These are phyloP conservation scores for Gandaritis pyraliata DNA, from an alignment of 2,888 invertebrate species.

Conservation along the genomic window DNA sequence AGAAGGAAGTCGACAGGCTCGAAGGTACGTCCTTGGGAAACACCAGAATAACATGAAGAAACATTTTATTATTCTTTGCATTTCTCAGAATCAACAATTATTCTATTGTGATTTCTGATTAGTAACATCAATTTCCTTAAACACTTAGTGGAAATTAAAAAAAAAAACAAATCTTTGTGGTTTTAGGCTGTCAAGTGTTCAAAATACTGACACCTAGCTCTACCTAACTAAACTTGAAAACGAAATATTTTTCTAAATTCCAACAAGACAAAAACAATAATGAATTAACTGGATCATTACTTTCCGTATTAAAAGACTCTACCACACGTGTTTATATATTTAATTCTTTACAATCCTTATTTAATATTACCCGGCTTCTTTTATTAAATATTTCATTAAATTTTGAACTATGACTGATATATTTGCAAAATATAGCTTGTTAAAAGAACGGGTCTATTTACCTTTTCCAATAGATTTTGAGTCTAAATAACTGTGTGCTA, in stretches of 20 bases:
- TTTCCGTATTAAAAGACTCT: slow-evolving; percentile 2
- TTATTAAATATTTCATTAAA: no score
- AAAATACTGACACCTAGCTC: not conserved
- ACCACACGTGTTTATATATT: slow-evolving; percentile 2
- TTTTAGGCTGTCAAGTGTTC: no score
- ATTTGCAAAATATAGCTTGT: no score
- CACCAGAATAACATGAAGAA: slow-evolving; percentile 6
- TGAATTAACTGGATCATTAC: not conserved
- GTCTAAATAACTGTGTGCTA: slow-evolving; percentile 4
- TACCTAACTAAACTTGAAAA: not conserved
- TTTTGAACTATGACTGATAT: no score
- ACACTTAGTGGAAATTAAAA: no score
- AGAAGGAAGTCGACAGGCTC: slow-evolving; percentile 99
- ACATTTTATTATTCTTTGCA: no score
- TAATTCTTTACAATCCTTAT: no score
- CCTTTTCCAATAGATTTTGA: not conserved
- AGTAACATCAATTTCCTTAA: no score
- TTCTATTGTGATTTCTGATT: no score
- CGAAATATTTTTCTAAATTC: not conserved
- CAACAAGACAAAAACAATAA: not conserved
- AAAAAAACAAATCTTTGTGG: no score
- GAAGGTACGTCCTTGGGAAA: slow-evolving; percentile 89
- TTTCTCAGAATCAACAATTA: not conserved
- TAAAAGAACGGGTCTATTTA: not conserved
- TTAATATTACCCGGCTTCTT: no score